Percentiles rank a stretch among this genome's conserved stretches.
These are phyloP conservation scores for Apotomis turbidana DNA, from an alignment of 2,888 invertebrate genomes.

Conservation along the genomic window DNA sequence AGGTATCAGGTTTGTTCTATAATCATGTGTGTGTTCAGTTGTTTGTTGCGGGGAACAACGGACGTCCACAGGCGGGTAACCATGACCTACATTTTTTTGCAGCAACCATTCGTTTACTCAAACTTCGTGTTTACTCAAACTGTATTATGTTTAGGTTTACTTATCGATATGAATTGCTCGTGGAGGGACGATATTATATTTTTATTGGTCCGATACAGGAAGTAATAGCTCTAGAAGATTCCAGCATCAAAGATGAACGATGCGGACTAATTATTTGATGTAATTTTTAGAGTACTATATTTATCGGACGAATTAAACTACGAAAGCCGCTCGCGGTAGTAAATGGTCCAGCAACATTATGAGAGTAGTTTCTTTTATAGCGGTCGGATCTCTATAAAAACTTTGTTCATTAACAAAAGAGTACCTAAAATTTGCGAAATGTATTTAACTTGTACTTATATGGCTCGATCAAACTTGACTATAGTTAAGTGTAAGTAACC, in stretches of 20 bases:
- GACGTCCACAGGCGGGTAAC: slow-evolving; percentile 19
- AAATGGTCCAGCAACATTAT: background rate
- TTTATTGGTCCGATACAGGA: slow-evolving; percentile 4
- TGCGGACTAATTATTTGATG: background rate
- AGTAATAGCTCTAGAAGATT: slow-evolving; percentile 10
- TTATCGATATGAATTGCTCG: slow-evolving; percentile 18
- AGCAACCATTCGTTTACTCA: slow-evolving; percentile 33
- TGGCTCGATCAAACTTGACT: background rate
- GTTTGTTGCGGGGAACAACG: slow-evolving; percentile 26
- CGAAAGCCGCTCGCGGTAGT: background rate
- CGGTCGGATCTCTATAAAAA: background rate
- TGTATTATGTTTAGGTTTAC: slow-evolving; percentile 23
- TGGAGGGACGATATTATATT: background rate
- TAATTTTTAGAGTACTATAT: background rate
- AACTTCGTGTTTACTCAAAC: slow-evolving; percentile 29
- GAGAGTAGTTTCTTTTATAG: background rate
- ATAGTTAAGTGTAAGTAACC: background rate
- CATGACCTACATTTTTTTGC: slow-evolving; percentile 41
- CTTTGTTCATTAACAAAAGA: background rate
- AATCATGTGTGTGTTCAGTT: slow-evolving; percentile 35
- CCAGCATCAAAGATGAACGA: background rate
- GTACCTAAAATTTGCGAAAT: background rate
- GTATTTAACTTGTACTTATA: background rate
- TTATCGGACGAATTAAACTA: background rate
- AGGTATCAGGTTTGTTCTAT: slow-evolving; percentile 8